Conservation (phyloP, 2,113 vertebrate genomes). For the Pagrus major region DNA sequence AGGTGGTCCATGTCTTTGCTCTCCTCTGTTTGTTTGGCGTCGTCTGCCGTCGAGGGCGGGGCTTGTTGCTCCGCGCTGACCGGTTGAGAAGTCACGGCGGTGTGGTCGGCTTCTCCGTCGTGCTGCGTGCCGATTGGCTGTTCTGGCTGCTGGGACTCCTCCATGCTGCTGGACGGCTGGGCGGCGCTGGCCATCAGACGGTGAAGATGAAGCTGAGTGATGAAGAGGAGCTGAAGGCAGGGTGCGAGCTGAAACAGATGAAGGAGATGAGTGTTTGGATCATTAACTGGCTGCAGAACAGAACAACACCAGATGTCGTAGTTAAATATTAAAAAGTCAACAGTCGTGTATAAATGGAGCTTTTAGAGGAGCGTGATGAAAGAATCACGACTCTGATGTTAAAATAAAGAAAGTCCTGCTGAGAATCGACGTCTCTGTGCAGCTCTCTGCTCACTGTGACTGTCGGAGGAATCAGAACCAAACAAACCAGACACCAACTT, state of each 20-base stretch:
- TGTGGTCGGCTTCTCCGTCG: neutral
- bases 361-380: too few relatives aligned
- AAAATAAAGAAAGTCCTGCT: too few relatives aligned
- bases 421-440: too few relatives aligned
- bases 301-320: neutral
- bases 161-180: conserved; percentile 51
- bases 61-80: conserved; percentile 30
- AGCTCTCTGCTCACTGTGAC: too few relatives aligned
- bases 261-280: neutral
- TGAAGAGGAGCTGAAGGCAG: conserved; percentile 11
- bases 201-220: neutral
- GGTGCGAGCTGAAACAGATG: conserved; percentile 17
- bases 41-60: conserved; percentile 18
- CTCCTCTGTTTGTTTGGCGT: conserved; percentile 21
- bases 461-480: too few relatives aligned
- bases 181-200: conserved; percentile 45
- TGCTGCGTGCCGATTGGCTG: conserved; percentile 61
- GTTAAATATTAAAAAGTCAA: neutral
- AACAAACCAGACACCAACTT: too few relatives aligned
- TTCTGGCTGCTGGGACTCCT: conserved; percentile 64
- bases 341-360: too few relatives aligned
- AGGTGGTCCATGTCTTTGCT: conserved; percentile 67
- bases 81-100: conserved; percentile 63
- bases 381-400: too few relatives aligned
- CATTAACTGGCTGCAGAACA: neutral